Evolutionary conservation across 2,888 invertebrate species (phyloP), one percentile per base, ranked within the genome.

Genomic region (Heliconius aoede): DNA sequence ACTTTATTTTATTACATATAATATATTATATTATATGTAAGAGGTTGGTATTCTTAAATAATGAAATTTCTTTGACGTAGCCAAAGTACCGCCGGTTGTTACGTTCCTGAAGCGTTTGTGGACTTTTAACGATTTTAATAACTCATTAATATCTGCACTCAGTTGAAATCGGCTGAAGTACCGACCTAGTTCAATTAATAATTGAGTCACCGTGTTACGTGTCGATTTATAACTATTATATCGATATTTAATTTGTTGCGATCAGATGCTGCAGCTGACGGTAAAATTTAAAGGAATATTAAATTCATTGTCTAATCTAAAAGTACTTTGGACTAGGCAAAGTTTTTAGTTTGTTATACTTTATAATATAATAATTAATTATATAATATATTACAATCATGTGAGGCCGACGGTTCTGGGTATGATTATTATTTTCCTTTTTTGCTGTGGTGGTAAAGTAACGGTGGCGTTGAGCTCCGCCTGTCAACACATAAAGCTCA

Each of bases 151-250:
- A 68, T 68, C 13, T 51, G 51, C 46, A 68, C 28, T 51, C 46
- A 11, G 46, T 68, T 51, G 13, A 69, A 69, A n/a, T 69, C 51
- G 30, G 13, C 51, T 69, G 68, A 69, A 69, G 30, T 51, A 51
- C 51, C 68, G 69, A 32, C 69, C 55, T n/a, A 69, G 32, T 69
- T 69, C 55, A 69, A 69, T 69, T 69, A 69, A 69, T 69, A 69
- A 69, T 30, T 7, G 51, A 55, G 51, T 69, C 55, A 69, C 69
- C 18, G 4, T 69, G 30, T 30, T 55, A 69, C 55, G 69, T 69
- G 69, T 15, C 55, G 55, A 69, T 69, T 55, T 69, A 51, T 68
- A 46, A 68, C 46, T 46, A 51, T 68, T 68, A 69, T 55, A 32
- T 32, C 69, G 69, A 69, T 69, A 69, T 30, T 69, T 30, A 15